phyloP scores from a whole-genome alignment of 1,140 invertebrate species.

The Limonius californicus region DNA sequence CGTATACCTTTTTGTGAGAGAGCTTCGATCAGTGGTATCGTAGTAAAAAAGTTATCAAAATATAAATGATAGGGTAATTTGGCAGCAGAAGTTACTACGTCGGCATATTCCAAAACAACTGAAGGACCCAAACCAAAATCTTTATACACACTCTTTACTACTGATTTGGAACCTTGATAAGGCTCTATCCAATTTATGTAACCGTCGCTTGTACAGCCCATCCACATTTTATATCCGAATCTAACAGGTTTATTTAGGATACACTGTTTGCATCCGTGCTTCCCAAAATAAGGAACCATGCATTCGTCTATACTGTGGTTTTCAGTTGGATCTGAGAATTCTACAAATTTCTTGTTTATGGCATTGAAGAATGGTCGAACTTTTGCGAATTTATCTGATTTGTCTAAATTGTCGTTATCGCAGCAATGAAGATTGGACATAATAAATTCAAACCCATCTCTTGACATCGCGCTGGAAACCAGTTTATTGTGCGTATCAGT shows the following conservation, averaged over 20 bases:
- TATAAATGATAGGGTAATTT: constrained; percentile 7
- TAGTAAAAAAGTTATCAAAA: constrained; percentile 23
- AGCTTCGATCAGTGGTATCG: constrained; percentile 2
- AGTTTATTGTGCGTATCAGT: constrained; percentile 32
- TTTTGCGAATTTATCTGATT: constrained; percentile 41
- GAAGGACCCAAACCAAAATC: neutral
- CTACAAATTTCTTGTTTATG: constrained; percentile 23
- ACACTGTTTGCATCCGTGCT: constrained; percentile 32
- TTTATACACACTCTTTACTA: neutral
- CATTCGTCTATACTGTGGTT: constrained; percentile 22
- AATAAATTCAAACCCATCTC: constrained; percentile 22
- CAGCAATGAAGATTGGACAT: constrained; percentile 21
- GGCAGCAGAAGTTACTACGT: neutral
- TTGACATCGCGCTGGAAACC: constrained; percentile 16
- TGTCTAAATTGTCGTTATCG: constrained; percentile 35
- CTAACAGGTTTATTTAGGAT: constrained; percentile 30
- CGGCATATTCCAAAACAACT: neutral
- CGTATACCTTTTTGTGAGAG: neutral
- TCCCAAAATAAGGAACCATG: constrained; percentile 31
- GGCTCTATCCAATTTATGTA: neutral
- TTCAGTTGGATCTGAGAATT: constrained; percentile 1
- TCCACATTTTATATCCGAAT: constrained; percentile 28
- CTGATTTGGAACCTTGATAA: too few relatives aligned
- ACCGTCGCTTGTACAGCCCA: neutral
- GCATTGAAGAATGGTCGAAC: constrained; percentile 31